Evolutionary conservation across 1,140 invertebrate species (phyloP).

Genomic region (Bursaphelenchus mucronatus): DNA sequence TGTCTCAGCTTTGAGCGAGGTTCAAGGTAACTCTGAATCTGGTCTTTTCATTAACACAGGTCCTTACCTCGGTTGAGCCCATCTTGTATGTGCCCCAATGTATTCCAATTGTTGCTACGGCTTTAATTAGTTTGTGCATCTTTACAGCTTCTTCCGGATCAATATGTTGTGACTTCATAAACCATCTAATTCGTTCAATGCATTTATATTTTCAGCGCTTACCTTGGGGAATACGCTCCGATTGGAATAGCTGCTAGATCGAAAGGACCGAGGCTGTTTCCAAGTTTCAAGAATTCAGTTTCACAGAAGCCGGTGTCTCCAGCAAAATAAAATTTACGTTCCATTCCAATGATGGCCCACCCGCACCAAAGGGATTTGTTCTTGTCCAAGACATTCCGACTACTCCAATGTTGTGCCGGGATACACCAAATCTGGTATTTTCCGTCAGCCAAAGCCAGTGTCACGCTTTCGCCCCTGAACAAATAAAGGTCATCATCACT

Average conservation of each 20-base stretch:
- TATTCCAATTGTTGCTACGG: conserved; percentile 53
- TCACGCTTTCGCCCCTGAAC: conserved; percentile 38
- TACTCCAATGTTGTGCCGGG: conserved; percentile 48
- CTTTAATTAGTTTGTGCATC: conserved; percentile 63
- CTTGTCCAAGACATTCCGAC: conserved; percentile 30
- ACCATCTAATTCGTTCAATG: conserved; percentile 52
- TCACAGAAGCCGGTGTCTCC: conserved; percentile 49
- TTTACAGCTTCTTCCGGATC: conserved; percentile 64
- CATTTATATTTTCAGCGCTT: neutral
- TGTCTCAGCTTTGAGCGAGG: conserved; percentile 19
- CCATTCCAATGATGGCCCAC: conserved; percentile 37
- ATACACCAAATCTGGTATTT: conserved; percentile 36
- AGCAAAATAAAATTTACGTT: conserved; percentile 41
- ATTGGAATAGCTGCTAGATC: conserved; percentile 47
- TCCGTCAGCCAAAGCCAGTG: conserved; percentile 7
- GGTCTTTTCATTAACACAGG: conserved; percentile 9
- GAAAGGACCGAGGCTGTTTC: conserved; percentile 36
- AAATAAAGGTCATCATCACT: conserved; percentile 15
- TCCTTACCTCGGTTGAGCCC: conserved; percentile 46
- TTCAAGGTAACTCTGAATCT: conserved; percentile 35
- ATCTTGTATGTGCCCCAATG: conserved; percentile 62
- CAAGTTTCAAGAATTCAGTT: conserved; percentile 43
- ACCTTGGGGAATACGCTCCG: conserved; percentile 41
- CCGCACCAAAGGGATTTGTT: conserved; percentile 46
- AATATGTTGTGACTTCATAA: conserved; percentile 64